Base-by-base conservation (phyloP, 1,140 invertebrate species). In the Scaptomyza montana region DNA sequence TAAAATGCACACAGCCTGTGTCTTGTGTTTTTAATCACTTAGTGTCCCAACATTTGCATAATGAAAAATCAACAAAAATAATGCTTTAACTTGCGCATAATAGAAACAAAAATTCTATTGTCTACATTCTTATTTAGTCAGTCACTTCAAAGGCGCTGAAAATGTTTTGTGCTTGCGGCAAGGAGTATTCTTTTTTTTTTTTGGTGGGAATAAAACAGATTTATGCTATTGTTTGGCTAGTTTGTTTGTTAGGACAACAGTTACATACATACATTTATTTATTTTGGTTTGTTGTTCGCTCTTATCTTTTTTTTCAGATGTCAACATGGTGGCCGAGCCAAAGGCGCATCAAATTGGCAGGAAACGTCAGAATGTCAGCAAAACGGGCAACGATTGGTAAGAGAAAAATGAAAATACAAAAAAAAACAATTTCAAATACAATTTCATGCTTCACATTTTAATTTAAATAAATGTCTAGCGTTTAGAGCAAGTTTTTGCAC, bases 311-410 rank as follows among this genome's bases (percentile, higher is more conserved):
- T 16, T 89, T 90, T 39, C 80, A 92, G 92, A 92, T 90, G 92
- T 92, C 56, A 97, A 97, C 92, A 95, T 96, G 95, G 96, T 97
- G 43, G 95, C 96, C 16, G 96, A 96, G 90, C 96, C 96, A 30
- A 96, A 97, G 92, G 95, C 95, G 50, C 96, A 96, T 92, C 96
- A 96, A 93, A 96, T 95, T 55, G 95, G 95, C 70, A 93, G 96
- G 74, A 97, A 96, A 91, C 92, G 96, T 67, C 95, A 96, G 91
- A 96, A 96, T 92, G 93, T 96, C 67, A 93, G 95, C 72, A 96
- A 96, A 94, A 96, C 95, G 45, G 95, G 95, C 90, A 96, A 96
- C 92, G 96, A 96, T 90, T 96, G 95, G 96, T 96, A 91, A 95
- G 5, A 5, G 9, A 16, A 28, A 13, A 30, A 5, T 9, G 8